Evolutionary conservation across 2,113 vertebrate species (phyloP).

Genomic region (Nycticryphes semicollaris): DNA sequence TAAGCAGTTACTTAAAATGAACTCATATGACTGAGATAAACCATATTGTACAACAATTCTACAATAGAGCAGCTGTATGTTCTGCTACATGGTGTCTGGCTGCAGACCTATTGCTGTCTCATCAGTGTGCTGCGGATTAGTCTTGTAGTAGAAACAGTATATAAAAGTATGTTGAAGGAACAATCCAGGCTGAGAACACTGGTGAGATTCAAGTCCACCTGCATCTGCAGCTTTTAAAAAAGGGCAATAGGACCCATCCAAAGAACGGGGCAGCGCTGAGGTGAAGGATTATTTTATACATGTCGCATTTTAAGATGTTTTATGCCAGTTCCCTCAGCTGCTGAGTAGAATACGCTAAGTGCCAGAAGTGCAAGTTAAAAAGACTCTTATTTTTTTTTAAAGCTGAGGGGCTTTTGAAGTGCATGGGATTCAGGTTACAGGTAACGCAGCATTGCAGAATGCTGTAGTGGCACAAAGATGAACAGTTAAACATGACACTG

Average conservation of each 20-base stretch:
- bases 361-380: neutral
- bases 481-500: neutral
- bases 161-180: accelerated
- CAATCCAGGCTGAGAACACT: neutral
- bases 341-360: accelerated
- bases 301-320: neutral
- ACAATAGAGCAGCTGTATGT: neutral
- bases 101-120: neutral
- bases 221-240: neutral
- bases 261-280: neutral
- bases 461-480: too few relatives aligned
- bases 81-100: neutral
- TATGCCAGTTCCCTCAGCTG: neutral
- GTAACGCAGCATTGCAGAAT: neutral
- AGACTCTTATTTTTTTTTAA: neutral
- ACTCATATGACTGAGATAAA: neutral
- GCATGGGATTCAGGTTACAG: accelerated
- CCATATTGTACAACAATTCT: neutral
- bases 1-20: neutral
- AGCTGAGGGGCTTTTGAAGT: neutral
- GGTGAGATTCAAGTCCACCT: neutral
- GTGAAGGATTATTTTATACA: neutral
- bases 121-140: neutral
- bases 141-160: neutral
- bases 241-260: neutral